These are phyloP conservation scores for Scaptomyza caliginosa DNA, from an alignment of 2,888 invertebrate genomes.

Conservation along the genomic window DNA sequence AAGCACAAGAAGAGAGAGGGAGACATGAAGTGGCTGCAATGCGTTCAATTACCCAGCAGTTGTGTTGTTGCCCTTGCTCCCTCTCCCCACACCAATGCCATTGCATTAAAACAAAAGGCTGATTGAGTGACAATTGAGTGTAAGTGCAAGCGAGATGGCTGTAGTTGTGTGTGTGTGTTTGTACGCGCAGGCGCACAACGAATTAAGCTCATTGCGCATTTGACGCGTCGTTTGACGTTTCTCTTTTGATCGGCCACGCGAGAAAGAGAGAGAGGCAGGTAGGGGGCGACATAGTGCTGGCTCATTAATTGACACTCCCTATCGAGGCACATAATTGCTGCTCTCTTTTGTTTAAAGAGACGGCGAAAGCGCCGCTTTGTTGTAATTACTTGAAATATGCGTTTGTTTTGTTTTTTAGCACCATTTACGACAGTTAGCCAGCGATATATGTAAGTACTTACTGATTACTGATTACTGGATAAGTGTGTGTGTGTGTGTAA, in stretches of 20 bases:
- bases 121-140: slow-evolving; percentile 57
- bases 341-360: slow-evolving; percentile 12
- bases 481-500: slow-evolving; percentile 29
- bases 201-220: slow-evolving; percentile 81
- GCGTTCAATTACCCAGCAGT: slow-evolving; percentile 62
- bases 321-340: slow-evolving; percentile 20
- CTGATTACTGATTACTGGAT: slow-evolving; percentile 19
- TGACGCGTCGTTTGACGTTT: slow-evolving; percentile 80
- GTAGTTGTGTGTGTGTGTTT: neutral
- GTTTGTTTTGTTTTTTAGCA: slow-evolving; percentile 66
- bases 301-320: slow-evolving; percentile 14
- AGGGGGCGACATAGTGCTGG: neutral
- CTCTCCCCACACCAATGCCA: neutral
- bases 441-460: slow-evolving; percentile 20
- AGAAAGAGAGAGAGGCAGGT: neutral
- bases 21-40: slow-evolving; percentile 58
- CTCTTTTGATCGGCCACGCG: slow-evolving; percentile 55
- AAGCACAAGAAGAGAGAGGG: slow-evolving; percentile 12
- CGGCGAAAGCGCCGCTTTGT: slow-evolving; percentile 40
- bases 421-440: slow-evolving; percentile 57
- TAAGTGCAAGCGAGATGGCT: slow-evolving; percentile 40
- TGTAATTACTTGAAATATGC: slow-evolving; percentile 69
- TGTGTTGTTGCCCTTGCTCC: slow-evolving; percentile 4
- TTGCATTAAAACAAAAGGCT: slow-evolving; percentile 64
- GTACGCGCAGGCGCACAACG: slow-evolving; percentile 59